Evolutionary conservation across 2,113 vertebrate genomes (phyloP).

Genomic region (Catharus minimus): DNA sequence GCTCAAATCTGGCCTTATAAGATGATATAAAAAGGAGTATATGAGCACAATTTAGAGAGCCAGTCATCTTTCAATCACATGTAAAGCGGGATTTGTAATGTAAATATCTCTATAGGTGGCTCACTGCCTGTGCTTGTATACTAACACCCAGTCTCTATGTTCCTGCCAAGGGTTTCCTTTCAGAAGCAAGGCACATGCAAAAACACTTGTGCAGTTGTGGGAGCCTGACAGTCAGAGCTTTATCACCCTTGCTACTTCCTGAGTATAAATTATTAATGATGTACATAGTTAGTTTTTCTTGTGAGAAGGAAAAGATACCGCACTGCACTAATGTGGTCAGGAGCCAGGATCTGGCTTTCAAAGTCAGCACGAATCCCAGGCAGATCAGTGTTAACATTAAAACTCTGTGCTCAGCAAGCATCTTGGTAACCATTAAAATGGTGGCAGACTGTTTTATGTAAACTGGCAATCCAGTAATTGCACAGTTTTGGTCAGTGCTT

Average conservation of each 20-base stretch:
- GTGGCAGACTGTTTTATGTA: background rate
- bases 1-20: background rate
- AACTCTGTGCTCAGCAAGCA: background rate
- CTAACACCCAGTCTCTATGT: background rate
- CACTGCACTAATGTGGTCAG: background rate
- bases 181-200: background rate
- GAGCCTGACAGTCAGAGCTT: background rate
- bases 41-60: background rate
- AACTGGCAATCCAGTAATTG: background rate
- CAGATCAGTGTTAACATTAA: background rate
- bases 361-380: background rate
- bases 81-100: background rate
- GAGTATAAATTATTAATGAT: background rate
- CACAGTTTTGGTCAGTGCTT: background rate
- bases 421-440: background rate
- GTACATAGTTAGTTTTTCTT: background rate
- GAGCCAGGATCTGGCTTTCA: background rate
- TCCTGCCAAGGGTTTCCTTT: background rate
- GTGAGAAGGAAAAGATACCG: background rate
- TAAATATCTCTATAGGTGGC: background rate
- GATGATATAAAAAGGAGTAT: background rate
- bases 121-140: background rate
- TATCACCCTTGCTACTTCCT: background rate
- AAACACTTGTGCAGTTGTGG: background rate
- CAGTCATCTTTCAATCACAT: accelerated